Evolutionary conservation across 1,140 invertebrate species (phyloP).

Genomic region (Charaxes varanes): DNA sequence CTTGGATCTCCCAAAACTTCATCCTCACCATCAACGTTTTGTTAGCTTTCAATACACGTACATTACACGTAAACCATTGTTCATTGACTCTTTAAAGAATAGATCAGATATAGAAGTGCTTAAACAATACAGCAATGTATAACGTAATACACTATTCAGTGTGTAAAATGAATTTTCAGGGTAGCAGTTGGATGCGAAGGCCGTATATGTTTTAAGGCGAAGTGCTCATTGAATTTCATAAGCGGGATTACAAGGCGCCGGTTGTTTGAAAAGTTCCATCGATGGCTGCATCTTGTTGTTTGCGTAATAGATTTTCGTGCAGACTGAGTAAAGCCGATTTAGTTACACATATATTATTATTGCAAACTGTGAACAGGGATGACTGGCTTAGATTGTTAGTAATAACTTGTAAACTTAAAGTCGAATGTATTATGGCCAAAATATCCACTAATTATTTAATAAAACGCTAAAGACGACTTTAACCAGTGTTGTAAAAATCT

Average conservation of each 20-base stretch:
- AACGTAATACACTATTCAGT: not conserved
- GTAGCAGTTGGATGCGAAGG: conserved; percentile 1
- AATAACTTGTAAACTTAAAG: too few species aligned
- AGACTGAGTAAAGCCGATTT: conserved; percentile 13
- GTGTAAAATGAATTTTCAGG: not conserved
- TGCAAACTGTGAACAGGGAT: too few species aligned
- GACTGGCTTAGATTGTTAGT: too few species aligned
- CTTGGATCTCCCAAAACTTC: conserved; percentile 10
- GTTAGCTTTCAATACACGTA: not conserved
- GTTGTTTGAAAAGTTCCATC: conserved; percentile 18
- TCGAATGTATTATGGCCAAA: too few species aligned
- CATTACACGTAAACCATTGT: not conserved
- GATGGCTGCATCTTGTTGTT: conserved; percentile 16
- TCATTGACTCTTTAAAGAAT: conserved; percentile 1
- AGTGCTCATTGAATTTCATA: conserved; percentile 25
- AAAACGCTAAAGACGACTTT: too few species aligned
- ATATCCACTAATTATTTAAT: too few species aligned
- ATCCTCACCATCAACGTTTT: not conserved
- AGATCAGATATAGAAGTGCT: not conserved
- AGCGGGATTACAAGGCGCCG: conserved; percentile 19
- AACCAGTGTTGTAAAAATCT: too few species aligned
- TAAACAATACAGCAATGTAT: conserved; percentile 1
- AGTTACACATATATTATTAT: too few species aligned
- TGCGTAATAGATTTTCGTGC: conserved; percentile 19
- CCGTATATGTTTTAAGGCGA: conserved; percentile 18